These are phyloP conservation scores for Syngnathus scovelli DNA, from an alignment of 2,113 vertebrate species.

Conservation along the genomic window DNA sequence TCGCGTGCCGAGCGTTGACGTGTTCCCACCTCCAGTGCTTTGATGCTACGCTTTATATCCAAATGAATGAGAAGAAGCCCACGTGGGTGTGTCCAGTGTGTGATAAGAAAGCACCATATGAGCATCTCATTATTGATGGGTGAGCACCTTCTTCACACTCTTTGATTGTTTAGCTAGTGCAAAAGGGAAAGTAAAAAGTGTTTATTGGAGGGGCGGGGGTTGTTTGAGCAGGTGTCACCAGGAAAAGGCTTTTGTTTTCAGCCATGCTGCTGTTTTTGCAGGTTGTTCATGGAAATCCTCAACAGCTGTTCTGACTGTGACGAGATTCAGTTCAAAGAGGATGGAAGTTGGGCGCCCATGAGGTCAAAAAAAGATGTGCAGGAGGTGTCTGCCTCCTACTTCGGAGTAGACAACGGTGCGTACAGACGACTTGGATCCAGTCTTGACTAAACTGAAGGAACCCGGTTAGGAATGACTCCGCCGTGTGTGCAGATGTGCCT, in stretches of 20 bases:
- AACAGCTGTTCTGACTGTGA: slow-evolving; percentile 95
- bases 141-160: slow-evolving; percentile 53
- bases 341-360: slow-evolving; percentile 94
- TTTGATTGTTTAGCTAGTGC: too few species aligned
- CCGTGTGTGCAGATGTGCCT: slow-evolving; percentile 71
- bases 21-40: slow-evolving; percentile 97
- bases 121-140: slow-evolving; percentile 94
- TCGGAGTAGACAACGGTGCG: slow-evolving; percentile 82
- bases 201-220: not conserved
- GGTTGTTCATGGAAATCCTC: slow-evolving; percentile 98
- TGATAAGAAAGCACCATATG: slow-evolving; percentile 94
- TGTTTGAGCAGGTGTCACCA: not conserved
- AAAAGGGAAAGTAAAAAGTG: not conserved
- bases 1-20: slow-evolving; percentile 89
- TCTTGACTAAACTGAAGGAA: too few species aligned
- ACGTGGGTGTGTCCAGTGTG: slow-evolving; percentile 99
- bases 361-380: slow-evolving; percentile 92
- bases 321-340: slow-evolving; percentile 97
- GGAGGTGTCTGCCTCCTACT: slow-evolving; percentile 86
- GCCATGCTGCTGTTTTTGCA: slow-evolving; percentile 40
- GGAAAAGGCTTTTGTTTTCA: not conserved
- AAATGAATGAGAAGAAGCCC: slow-evolving; percentile 98
- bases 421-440: not conserved
- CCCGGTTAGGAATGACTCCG: not conserved
- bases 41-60: slow-evolving; percentile 94